Base-by-base conservation (phyloP, 2,113 vertebrate species). In the Gobiocypris rarus region DNA sequence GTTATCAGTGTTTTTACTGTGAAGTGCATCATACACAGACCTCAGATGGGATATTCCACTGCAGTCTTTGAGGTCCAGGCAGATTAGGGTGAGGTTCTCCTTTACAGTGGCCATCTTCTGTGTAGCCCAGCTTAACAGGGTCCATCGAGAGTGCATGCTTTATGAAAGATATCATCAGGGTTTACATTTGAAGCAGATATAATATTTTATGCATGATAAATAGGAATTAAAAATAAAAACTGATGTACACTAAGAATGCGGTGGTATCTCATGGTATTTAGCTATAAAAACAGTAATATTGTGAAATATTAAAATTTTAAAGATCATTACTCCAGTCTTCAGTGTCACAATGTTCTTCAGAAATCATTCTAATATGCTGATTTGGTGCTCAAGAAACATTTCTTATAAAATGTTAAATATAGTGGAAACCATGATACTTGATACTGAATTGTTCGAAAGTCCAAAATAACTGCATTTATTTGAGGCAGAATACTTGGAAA, bases 71-170 rank as follows among this genome's bases (percentile, higher is more conserved):
- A 75, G 97, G 97, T 63, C 92, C 67, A 0, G 96, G 97, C 61
- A 98, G 93, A 91, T 85, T 96, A 0, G 92, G 92, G 88, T 96
- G 96, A 45, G 85, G 76, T 0, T 95, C 91, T 28, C 97, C 97
- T 81, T 85, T 92, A 88, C 97, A 99, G 89, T 99, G 96, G 0
- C 97, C 96, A 0, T 96, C 95, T 58, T 94, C 95, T 1, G 89
- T 85, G 48, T 99, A 99, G 38, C 97, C 95, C 88, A 99, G 91
- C 4, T 95, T 94, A 41, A 96, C 65, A 34, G 89, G 93, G 69
- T 99, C 98, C 6, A 93, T 95, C 84, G 92, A 89, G 89, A 99
- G 92, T 8, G 95, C 95, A 5, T 96, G 95, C 98, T 99, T 94
- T 3, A 86, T 80, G 28, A 58, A 73, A 67, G 75, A 73, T 24